A percentile compares a stretch with the other conserved stretches of the same genome.
These are phyloP conservation scores for Acipenser transmontanus DNA, from an alignment of 2,797 vertebrate genomes.

Conservation along the genomic window DNA sequence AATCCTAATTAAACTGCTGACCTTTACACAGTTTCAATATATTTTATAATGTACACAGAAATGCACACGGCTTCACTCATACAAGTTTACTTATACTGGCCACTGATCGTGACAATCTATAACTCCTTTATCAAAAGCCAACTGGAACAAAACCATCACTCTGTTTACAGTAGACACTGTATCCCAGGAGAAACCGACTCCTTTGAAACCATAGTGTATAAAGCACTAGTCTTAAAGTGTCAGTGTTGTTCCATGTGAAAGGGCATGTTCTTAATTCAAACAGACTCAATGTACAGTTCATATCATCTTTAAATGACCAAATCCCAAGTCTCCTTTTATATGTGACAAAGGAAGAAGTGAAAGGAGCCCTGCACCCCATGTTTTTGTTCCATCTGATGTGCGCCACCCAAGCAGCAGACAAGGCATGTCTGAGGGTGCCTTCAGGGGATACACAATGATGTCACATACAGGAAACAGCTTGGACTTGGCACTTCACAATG, in stretches of 20 bases:
- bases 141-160: too few species aligned
- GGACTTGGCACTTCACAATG: slow-evolving; percentile 85
- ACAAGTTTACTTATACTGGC: too few species aligned
- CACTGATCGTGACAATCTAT: too few species aligned
- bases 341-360: slow-evolving; percentile 67
- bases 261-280: slow-evolving; percentile 22
- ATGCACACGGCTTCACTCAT: too few species aligned
- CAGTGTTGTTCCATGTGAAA: slow-evolving; percentile 30
- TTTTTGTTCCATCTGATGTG: slow-evolving; percentile 75
- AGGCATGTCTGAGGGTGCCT: slow-evolving; percentile 82
- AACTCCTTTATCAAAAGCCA: too few species aligned
- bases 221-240: slow-evolving; percentile 21
- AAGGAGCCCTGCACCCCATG: slow-evolving; percentile 67
- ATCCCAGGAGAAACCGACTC: not conserved
- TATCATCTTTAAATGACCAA: slow-evolving; percentile 28
- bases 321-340: slow-evolving; percentile 61
- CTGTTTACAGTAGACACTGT: too few species aligned
- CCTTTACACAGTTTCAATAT: too few species aligned
- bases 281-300: slow-evolving; percentile 23
- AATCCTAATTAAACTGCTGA: too few species aligned
- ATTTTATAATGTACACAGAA: too few species aligned
- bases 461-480: slow-evolving; percentile 89
- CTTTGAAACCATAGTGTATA: slow-evolving; percentile 11
- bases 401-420: slow-evolving; percentile 95
- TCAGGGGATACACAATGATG: slow-evolving; percentile 89